Evolutionary conservation across 2,113 vertebrate species (phyloP).

Genomic region (Paedocypris sp.): DNA sequence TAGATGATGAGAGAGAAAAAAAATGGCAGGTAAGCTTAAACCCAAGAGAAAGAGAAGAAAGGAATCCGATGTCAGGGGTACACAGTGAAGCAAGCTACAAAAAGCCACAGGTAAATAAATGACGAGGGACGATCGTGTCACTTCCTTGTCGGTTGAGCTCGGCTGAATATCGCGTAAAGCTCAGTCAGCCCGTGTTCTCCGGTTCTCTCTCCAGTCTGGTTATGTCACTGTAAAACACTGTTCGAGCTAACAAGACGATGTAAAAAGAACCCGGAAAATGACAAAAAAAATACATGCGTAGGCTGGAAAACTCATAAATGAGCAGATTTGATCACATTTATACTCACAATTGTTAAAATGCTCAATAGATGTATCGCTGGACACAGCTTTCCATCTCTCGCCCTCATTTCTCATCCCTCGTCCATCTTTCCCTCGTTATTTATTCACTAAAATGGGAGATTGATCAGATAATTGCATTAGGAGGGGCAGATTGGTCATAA

Average conservation of each 20-base stretch:
- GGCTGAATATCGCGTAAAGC: slow-evolving; percentile 60
- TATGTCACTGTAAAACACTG: slow-evolving; percentile 51
- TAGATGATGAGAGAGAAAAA: slow-evolving; percentile 56
- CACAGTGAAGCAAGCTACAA: slow-evolving; percentile 30
- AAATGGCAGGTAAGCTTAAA: slow-evolving; percentile 59
- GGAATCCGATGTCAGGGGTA: slow-evolving; percentile 57
- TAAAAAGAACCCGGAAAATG: too few relatives aligned
- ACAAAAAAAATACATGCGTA: too few relatives aligned
- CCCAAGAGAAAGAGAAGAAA: slow-evolving; percentile 47
- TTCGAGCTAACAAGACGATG: too few relatives aligned
- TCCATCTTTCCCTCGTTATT: slow-evolving; percentile 77
- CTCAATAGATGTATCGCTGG: not conserved
- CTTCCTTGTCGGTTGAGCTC: slow-evolving; percentile 53
- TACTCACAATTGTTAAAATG: slow-evolving; percentile 56
- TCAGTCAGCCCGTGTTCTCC: slow-evolving; percentile 48
- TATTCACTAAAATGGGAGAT: slow-evolving; percentile 98
- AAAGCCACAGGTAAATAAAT: slow-evolving; percentile 63
- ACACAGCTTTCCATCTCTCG: slow-evolving; percentile 70
- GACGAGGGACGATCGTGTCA: slow-evolving; percentile 54
- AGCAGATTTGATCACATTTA: too few relatives aligned
- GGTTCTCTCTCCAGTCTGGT: slow-evolving; percentile 48
- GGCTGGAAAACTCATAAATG: too few relatives aligned
- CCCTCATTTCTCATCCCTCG: slow-evolving; percentile 55
- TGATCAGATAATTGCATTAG: slow-evolving; percentile 97
- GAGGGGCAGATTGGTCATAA: slow-evolving; percentile 97